Percentiles rank a stretch among this genome's conserved stretches.
These are phyloP conservation scores for Drosophila imparisetae DNA, from an alignment of 2,888 invertebrate genomes.

Conservation along the genomic window DNA sequence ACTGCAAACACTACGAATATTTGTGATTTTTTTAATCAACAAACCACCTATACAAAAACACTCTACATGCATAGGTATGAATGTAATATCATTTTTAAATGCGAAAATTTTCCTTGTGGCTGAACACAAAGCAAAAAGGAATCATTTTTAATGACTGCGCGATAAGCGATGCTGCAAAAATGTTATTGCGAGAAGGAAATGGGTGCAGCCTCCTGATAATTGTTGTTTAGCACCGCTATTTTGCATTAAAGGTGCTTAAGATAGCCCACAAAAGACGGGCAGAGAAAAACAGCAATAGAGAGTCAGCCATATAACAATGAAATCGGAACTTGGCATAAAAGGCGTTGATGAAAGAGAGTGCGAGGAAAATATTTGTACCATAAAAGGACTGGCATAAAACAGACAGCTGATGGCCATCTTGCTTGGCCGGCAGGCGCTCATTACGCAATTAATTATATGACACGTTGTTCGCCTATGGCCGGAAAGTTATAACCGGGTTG, in stretches of 20 bases:
- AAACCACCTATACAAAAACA: conserved; percentile 36
- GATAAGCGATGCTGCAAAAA: conserved; percentile 54
- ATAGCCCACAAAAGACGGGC: conserved; percentile 36
- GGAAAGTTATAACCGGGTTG: conserved; percentile 46
- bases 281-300: conserved; percentile 21
- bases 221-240: conserved; percentile 14
- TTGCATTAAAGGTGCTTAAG: conserved; percentile 49
- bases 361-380: conserved; percentile 20
- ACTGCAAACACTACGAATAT: conserved; percentile 1
- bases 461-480: conserved; percentile 67
- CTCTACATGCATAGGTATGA: conserved; percentile 15
- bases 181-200: conserved; percentile 3
- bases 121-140: conserved; percentile 41
- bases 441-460: conserved; percentile 78
- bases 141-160: conserved; percentile 53
- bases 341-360: conserved; percentile 10
- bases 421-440: conserved; percentile 67
- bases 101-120: conserved; percentile 43
- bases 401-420: conserved; percentile 25
- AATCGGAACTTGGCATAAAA: conserved; percentile 27
- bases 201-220: conserved; percentile 54
- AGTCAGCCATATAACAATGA: conserved; percentile 44
- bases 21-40: conserved; percentile 6
- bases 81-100: conserved; percentile 40
- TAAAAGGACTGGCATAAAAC: conserved; percentile 25